These are phyloP conservation scores for Mythimna ferrago DNA, from an alignment of 2,888 invertebrate species.

Conservation along the genomic window DNA sequence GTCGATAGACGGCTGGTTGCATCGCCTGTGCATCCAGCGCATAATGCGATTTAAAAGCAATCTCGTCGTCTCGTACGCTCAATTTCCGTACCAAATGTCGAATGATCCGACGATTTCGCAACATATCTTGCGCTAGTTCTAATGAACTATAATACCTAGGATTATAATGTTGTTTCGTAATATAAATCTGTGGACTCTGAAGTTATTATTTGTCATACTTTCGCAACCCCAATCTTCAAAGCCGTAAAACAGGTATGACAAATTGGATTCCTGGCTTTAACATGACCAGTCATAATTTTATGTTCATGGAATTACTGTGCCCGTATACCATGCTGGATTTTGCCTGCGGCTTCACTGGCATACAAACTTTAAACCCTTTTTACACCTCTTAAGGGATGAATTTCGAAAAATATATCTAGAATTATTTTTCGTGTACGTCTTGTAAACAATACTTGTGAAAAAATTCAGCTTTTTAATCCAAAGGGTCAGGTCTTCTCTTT, in stretches of 20 bases:
- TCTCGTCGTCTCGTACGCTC: slow-evolving; percentile 81
- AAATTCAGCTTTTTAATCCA: too few relatives aligned
- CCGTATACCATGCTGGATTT: slow-evolving; percentile 23
- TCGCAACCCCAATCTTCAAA: slow-evolving; percentile 20
- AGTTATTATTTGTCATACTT: slow-evolving; percentile 16
- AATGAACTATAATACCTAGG: slow-evolving; percentile 33
- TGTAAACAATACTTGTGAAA: too few relatives aligned
- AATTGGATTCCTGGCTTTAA: slow-evolving; percentile 12
- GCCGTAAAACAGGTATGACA: slow-evolving; percentile 9
- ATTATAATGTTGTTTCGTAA: slow-evolving; percentile 33
- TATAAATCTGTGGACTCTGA: slow-evolving; percentile 16
- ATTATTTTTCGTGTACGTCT: too few relatives aligned
- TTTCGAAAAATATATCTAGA: too few relatives aligned
- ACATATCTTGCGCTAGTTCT: slow-evolving; percentile 54
- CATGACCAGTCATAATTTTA: slow-evolving; percentile 28
- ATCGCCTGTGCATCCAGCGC: slow-evolving; percentile 73
- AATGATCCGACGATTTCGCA: slow-evolving; percentile 68
- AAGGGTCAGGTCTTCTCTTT: too few relatives aligned
- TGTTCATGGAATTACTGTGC: slow-evolving; percentile 27
- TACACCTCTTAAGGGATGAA: too few relatives aligned
- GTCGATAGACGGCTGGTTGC: slow-evolving; percentile 68
- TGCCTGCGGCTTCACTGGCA: too few relatives aligned
- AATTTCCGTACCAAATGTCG: slow-evolving; percentile 84
- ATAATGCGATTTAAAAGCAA: slow-evolving; percentile 88
- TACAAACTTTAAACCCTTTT: too few relatives aligned